phyloP scores from a whole-genome alignment of 53 echinoderm and acorn worm species.

The Antedon mediterranea region DNA sequence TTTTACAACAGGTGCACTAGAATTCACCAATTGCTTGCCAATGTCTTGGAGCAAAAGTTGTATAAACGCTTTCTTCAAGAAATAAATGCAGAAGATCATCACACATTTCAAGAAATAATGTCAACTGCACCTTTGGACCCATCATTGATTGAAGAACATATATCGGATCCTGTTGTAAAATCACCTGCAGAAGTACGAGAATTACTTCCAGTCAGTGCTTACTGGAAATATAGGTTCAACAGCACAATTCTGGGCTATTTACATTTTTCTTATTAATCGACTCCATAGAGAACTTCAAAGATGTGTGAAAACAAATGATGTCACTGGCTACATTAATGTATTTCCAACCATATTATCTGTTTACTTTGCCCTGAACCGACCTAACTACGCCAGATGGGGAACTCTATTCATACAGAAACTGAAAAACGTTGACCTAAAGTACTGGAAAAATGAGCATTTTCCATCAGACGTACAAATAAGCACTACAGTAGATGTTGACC shows the following conservation, averaged over 20 bases:
- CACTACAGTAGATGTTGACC: too few species aligned
- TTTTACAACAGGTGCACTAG: slow-evolving; percentile 43
- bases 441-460: too few species aligned
- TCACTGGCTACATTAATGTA: slow-evolving; percentile 20
- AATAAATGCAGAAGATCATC: too few species aligned
- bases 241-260: slow-evolving; percentile 36
- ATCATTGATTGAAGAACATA: slow-evolving; percentile 8
- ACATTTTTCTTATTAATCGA: slow-evolving; percentile 40
- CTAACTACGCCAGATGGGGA: too few species aligned
- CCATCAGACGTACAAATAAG: too few species aligned
- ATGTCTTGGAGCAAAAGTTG: too few species aligned
- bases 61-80: too few species aligned
- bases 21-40: slow-evolving; percentile 42
- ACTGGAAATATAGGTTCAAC: slow-evolving; percentile 20
- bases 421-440: too few species aligned
- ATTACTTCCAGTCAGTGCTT: slow-evolving; percentile 21
- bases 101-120: slow-evolving; percentile 25
- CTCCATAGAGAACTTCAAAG: slow-evolving; percentile 41
- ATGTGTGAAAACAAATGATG: slow-evolving; percentile 45
- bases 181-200: slow-evolving; percentile 26
- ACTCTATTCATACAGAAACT: too few species aligned
- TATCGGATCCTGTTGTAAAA: slow-evolving; percentile 15
- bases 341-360: slow-evolving; percentile 29
- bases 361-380: slow-evolving; percentile 45
- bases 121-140: slow-evolving; percentile 22